Percentiles rank a stretch among this genome's conserved stretches.
phyloP scores from a whole-genome alignment of 2,113 vertebrate species.

The Sardina pilchardus region DNA sequence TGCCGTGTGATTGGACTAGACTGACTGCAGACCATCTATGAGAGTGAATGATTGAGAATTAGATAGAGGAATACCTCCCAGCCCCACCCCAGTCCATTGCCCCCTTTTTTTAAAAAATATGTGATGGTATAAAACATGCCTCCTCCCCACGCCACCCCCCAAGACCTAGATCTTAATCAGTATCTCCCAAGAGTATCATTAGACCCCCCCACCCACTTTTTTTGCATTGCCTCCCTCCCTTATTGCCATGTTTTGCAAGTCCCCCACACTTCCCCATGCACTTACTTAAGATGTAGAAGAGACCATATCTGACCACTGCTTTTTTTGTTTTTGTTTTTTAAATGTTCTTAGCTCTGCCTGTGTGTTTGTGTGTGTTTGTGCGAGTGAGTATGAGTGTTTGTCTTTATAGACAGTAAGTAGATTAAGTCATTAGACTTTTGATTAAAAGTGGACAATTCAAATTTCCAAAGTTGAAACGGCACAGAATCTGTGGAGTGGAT shows the following conservation, averaged over 20 bases:
- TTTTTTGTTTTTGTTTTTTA: neutral
- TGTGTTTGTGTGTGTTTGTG: constrained; percentile 23
- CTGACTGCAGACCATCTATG: constrained; percentile 66
- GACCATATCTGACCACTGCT: constrained; percentile 36
- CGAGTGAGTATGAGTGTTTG: neutral
- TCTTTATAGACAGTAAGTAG: neutral
- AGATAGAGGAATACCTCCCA: constrained; percentile 48
- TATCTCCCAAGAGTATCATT: neutral
- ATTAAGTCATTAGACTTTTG: neutral
- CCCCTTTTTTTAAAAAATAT: neutral
- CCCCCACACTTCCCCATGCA: neutral
- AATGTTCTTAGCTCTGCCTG: constrained; percentile 46
- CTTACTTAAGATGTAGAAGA: constrained; percentile 33
- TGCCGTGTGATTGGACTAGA: constrained; percentile 61
- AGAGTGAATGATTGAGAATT: constrained; percentile 78
- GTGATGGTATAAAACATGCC: neutral
- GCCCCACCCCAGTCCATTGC: neutral
- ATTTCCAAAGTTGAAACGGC: neutral
- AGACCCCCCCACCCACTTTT: neutral
- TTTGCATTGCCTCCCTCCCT: neutral
- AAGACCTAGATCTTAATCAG: neutral
- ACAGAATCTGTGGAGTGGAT: constrained; percentile 37
- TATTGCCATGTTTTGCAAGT: constrained; percentile 24
- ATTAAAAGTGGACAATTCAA: neutral
- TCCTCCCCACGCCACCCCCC: neutral